Evolutionary conservation across 2,888 invertebrate species (phyloP).

Genomic region (Pseudoips prasinana): DNA sequence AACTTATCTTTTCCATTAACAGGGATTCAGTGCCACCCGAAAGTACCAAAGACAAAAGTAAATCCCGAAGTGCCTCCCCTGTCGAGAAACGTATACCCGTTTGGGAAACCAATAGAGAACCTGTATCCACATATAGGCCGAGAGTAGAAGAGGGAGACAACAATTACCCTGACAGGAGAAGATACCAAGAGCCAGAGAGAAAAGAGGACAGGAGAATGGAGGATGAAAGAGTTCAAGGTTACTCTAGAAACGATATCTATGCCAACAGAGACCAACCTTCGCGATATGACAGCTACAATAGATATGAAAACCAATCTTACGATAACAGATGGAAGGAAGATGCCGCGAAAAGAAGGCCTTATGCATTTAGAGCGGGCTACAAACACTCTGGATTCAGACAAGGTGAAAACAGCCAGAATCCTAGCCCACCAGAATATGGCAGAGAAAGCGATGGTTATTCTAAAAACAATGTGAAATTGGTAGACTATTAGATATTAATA

Average conservation of each 20-base stretch:
- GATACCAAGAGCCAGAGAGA: slow-evolving; percentile 34
- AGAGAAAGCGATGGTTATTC: slow-evolving; percentile 29
- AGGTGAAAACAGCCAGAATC: slow-evolving; percentile 26
- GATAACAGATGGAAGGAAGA: slow-evolving; percentile 44
- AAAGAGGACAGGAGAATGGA: slow-evolving; percentile 32
- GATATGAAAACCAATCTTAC: slow-evolving; percentile 28
- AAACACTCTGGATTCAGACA: slow-evolving; percentile 38
- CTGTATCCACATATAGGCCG: slow-evolving; percentile 34
- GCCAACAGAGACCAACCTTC: slow-evolving; percentile 25
- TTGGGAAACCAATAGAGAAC: slow-evolving; percentile 49
- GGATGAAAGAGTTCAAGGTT: slow-evolving; percentile 29
- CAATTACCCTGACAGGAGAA: slow-evolving; percentile 30
- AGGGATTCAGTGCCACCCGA: slow-evolving; percentile 55
- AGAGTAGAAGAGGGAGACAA: slow-evolving; percentile 37
- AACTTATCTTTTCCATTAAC: slow-evolving; percentile 13
- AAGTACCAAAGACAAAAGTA: slow-evolving; percentile 37
- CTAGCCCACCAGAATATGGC: slow-evolving; percentile 26
- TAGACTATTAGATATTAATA: slow-evolving; percentile 59
- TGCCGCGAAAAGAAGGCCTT: slow-evolving; percentile 43
- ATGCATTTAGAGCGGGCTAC: slow-evolving; percentile 46
- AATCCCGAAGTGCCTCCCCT: slow-evolving; percentile 56
- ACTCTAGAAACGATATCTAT: slow-evolving; percentile 41
- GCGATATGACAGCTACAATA: slow-evolving; percentile 22
- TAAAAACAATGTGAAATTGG: slow-evolving; percentile 63
- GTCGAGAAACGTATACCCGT: slow-evolving; percentile 48